phyloP scores from a whole-genome alignment of 2,113 vertebrate genomes.

The Antennarius striatus region DNA sequence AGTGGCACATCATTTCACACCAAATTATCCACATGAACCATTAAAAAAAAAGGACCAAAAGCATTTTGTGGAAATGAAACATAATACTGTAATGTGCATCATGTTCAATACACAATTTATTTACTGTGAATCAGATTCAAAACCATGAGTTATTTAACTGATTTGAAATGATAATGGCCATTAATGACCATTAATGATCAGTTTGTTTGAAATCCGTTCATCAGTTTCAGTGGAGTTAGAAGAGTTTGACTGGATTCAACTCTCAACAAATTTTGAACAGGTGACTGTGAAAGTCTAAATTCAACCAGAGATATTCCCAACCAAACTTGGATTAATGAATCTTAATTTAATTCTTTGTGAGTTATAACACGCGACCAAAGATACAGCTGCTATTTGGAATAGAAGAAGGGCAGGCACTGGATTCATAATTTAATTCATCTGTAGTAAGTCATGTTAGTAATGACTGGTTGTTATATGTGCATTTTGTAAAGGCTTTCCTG shows the following conservation, averaged over 20 bases:
- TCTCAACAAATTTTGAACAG: not conserved
- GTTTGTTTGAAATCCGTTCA: not conserved
- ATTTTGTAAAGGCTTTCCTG: not conserved
- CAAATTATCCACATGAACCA: slow-evolving; percentile 14
- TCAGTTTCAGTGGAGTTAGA: not conserved
- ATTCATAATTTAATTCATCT: slow-evolving; percentile 23
- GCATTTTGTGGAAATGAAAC: not conserved
- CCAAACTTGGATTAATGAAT: slow-evolving; percentile 24
- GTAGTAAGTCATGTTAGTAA: slow-evolving; percentile 4
- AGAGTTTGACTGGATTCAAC: not conserved
- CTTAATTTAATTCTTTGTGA: slow-evolving; percentile 21
- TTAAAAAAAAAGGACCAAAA: not conserved
- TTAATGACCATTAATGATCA: not conserved
- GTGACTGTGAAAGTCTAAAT: not conserved
- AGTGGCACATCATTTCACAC: slow-evolving; percentile 24
- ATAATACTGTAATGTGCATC: too few species aligned
- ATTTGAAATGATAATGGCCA: not conserved
- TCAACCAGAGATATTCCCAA: slow-evolving; percentile 7
- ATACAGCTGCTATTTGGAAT: slow-evolving; percentile 21
- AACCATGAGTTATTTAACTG: too few species aligned
- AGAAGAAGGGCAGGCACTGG: not conserved
- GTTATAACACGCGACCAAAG: slow-evolving; percentile 17
- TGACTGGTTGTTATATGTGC: slow-evolving; percentile 4
- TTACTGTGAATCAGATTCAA: not conserved
- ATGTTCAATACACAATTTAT: not conserved